Evolutionary conservation across 2,113 vertebrate species (phyloP), one percentile per base, ranked within the genome.

Genomic region (Clarias batrachus): DNA sequence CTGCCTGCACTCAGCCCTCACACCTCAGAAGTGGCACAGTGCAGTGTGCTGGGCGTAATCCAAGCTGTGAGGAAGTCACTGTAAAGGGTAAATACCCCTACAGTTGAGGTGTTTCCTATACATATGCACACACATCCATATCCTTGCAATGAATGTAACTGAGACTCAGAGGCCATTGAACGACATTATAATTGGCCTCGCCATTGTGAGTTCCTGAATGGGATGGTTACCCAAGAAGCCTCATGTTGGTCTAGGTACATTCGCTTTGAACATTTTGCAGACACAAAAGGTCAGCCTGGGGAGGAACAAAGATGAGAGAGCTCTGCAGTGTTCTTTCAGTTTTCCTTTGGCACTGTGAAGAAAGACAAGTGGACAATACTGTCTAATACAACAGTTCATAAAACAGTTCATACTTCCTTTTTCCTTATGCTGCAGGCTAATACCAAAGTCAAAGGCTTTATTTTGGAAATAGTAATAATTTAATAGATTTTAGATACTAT

Each of bases 191-290:
- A 95, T 95, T 94, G 94, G 90, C 90, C 84, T 91, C 82, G 82
- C 93, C 87, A 95, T 96, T 96, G 95, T 96, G 90, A 86, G 85
- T 70, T 89, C 92, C 88, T 96, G 93, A 96, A 96, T 94, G 92
- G 92, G 89, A 88, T 11, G 92, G 95, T 94, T 94, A 96, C 92
- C 94, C 92, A 96, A 95, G 95, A 95, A 94, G 93, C 93, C 94
- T 95, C 94, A 95, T 95, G 94, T 95, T 93, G 92, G 93, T 93
- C 93, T 93, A 90, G 94, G 93, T 95, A 93, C 93, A 92, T 93
- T 93, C 90, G 92, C 94, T 95, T 95, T 95, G 94, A 95, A 95
- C 94, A 94, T 87, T 90, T 94, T 92, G 90, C 92, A 88, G 90
- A 93, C 94, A 95, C 93, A 95, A 95, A 94, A 92, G 93, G 92